Evolutionary conservation across 2,888 invertebrate species (phyloP), one percentile per base, ranked within the genome.

Genomic region (Agonopterix alstromeriana): DNA sequence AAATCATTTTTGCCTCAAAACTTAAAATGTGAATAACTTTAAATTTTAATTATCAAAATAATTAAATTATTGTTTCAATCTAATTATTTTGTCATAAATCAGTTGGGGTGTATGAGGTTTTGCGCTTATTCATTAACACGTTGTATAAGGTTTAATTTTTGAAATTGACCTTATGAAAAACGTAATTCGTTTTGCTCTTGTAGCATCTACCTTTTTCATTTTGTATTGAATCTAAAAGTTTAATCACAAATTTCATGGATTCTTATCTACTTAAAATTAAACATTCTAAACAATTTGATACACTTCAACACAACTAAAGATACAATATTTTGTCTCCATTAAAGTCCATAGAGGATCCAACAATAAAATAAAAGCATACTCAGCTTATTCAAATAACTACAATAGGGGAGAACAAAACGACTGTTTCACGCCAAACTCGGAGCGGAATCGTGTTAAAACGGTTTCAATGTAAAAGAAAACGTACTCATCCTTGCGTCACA

Each of bases 401-500:
- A 51, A 54, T 36, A 35, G 45, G 11, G 35, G 40, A 48, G 49
- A 52, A 59, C 60, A 58, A 58, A 65, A 58, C 53, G 53, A 53
- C 59, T 58, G 53, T 64, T 65, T 65, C 57, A 61, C 58, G 60
- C 57, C 53, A 55, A 53, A 55, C 53, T 60, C 59, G 54, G 53
- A 56, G 58, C 54, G 45, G 55, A 61, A 64, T 63, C 58, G 59
- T 53, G 53, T 58, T 57, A 56, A 52, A 60, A 62, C 58, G 56
- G 53, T 56, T 55, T 56, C 56, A 54, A 55, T 58, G 64, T 60
- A 60, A 65, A 65, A 61, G 65, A 63, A 69, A 67, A 65, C 36
- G 61, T 61, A 62, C 53, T 60, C 53, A 60, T 58, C 52, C 58
- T 70, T 63, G 63, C 67, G 61, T 72, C 67, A 71, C 67, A 67